Percentiles rank a stretch among this genome's conserved stretches.
These are phyloP conservation scores for Atethmia centrago DNA, from an alignment of 2,888 invertebrate species.

Conservation along the genomic window DNA sequence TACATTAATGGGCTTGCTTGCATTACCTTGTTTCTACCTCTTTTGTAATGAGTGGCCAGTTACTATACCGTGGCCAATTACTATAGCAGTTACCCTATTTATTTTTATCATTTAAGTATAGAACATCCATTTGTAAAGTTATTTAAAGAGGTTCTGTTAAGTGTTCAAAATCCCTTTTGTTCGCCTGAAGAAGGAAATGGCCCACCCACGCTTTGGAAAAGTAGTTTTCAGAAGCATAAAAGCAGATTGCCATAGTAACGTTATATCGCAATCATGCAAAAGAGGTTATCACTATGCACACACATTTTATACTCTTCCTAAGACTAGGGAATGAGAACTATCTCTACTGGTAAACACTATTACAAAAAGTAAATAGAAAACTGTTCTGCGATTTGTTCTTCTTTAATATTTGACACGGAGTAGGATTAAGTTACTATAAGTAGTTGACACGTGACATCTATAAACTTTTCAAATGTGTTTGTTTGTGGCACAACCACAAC, in stretches of 20 bases:
- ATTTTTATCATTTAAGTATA: conserved; percentile 5
- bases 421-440: conserved; percentile 16
- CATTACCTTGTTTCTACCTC: too few relatives aligned
- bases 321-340: conserved; percentile 17
- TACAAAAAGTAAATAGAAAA: not conserved
- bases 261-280: conserved; percentile 39
- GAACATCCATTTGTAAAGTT: conserved; percentile 49
- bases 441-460: conserved; percentile 17
- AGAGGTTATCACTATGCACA: conserved; percentile 25
- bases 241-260: conserved; percentile 39
- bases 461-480: conserved; percentile 27
- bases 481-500: conserved; percentile 25
- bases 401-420: not conserved
- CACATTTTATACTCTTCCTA: conserved; percentile 3
- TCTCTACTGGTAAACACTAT: not conserved
- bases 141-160: conserved; percentile 47
- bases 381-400: not conserved
- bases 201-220: conserved; percentile 42
- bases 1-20: too few relatives aligned
- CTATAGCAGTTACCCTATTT: too few relatives aligned
- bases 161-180: conserved; percentile 57
- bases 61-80: too few relatives aligned
- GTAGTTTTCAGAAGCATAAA: conserved; percentile 49
- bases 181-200: conserved; percentile 57
- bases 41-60: too few relatives aligned